These are phyloP conservation scores for Leptarthrus brevirostris DNA, from an alignment of 2,888 invertebrate species.

Conservation along the genomic window DNA sequence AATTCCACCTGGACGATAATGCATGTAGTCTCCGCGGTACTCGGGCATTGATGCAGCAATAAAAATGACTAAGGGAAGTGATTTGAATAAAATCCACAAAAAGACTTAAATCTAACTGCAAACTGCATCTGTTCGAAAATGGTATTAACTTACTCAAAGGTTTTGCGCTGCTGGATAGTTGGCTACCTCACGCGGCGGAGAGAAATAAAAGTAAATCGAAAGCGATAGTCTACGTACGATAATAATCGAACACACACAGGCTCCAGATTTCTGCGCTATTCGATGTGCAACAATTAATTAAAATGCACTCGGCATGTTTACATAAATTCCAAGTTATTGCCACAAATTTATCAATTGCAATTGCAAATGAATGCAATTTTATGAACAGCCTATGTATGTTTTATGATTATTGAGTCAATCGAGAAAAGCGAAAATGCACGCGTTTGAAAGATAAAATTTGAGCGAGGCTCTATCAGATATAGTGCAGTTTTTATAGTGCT, in stretches of 20 bases:
- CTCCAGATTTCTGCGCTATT: neutral
- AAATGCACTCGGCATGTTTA: conserved; percentile 37
- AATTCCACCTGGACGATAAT: conserved; percentile 3
- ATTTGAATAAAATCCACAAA: conserved; percentile 22
- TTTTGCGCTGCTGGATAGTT: no score
- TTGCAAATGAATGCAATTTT: conserved; percentile 26
- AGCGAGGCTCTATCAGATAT: no score
- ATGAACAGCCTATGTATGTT: neutral
- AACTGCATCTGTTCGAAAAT: neutral
- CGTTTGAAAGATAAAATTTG: neutral
- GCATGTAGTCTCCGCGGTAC: conserved; percentile 7
- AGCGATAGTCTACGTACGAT: no score
- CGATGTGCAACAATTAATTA: conserved; percentile 16
- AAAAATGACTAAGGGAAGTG: conserved; percentile 6
- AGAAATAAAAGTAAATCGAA: neutral
- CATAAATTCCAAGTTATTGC: conserved; percentile 39
- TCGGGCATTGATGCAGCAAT: neutral
- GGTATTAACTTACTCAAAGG: neutral
- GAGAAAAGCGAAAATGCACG: neutral
- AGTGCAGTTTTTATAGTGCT: no score
- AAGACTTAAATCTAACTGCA: conserved; percentile 2
- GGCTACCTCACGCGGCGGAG: neutral
- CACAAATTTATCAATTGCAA: conserved; percentile 26
- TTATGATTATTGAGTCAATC: neutral
- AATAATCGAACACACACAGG: neutral